Conservation (phyloP, 2,797 vertebrate species). For the Mycteria americana region DNA sequence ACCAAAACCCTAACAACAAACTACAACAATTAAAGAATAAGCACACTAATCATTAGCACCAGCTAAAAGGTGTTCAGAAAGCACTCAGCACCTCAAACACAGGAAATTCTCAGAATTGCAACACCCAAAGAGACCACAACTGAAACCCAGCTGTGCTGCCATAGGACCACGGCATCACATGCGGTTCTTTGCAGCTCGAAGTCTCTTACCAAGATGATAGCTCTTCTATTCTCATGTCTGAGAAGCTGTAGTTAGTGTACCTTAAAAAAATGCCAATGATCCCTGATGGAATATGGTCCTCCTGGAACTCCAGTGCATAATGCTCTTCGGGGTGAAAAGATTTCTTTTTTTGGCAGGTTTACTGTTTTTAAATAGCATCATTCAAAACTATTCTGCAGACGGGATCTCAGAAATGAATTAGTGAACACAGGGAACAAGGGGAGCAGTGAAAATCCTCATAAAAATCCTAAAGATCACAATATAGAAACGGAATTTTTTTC, state of each 20-base stretch:
- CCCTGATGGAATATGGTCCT: background rate
- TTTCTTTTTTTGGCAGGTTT: background rate
- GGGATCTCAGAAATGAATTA: background rate
- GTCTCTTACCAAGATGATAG: background rate
- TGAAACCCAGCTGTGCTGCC: background rate
- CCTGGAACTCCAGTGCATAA: background rate
- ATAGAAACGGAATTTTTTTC: background rate
- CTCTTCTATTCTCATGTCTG: background rate
- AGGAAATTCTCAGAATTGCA: background rate
- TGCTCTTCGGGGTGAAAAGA: background rate
- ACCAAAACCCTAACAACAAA: background rate
- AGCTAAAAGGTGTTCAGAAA: background rate
- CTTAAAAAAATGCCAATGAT: background rate
- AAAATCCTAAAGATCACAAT: background rate
- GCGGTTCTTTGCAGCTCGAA: background rate
- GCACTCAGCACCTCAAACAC: background rate
- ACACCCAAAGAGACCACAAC: background rate
- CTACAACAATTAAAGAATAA: background rate
- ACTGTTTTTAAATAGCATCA: background rate
- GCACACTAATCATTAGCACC: background rate
- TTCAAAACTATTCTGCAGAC: background rate
- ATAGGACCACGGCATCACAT: background rate
- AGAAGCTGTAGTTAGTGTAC: background rate
- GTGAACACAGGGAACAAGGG: background rate
- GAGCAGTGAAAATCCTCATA: slow-evolving; percentile 2